Evolutionary conservation across 2,888 invertebrate species (phyloP).

Genomic region (Eudemis profundana): DNA sequence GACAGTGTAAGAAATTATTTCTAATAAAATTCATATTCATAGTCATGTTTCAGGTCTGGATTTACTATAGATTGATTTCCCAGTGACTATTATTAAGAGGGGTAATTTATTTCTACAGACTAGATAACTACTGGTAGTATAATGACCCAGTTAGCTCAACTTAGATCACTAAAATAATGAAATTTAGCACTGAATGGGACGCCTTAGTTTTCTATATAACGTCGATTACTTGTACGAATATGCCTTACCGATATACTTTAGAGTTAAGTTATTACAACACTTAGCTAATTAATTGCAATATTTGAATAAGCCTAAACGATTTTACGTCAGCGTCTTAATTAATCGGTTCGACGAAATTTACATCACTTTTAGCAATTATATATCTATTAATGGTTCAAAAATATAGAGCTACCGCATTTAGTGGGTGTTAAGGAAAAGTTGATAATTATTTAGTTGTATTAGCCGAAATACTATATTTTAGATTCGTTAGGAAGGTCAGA

Average conservation of each 20-base stretch:
- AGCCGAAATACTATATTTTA: slow-evolving; percentile 5
- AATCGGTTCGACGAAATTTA: slow-evolving; percentile 10
- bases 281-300: slow-evolving; percentile 19
- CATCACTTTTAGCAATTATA: slow-evolving; percentile 24
- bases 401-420: slow-evolving; percentile 42
- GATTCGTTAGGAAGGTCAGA: no score
- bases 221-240: slow-evolving; percentile 52
- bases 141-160: slow-evolving; percentile 47
- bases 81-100: slow-evolving; percentile 17
- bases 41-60: no score
- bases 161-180: slow-evolving; percentile 45
- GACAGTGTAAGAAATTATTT: no score
- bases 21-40: no score
- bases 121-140: slow-evolving; percentile 17
- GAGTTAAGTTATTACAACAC: slow-evolving; percentile 53
- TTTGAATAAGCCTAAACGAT: slow-evolving; percentile 4
- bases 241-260: slow-evolving; percentile 57
- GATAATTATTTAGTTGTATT: slow-evolving; percentile 16
- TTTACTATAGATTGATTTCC: neutral
- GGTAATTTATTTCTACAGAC: slow-evolving; percentile 16
- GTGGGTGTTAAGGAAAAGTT: slow-evolving; percentile 46
- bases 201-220: slow-evolving; percentile 57
- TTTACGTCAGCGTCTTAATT: slow-evolving; percentile 14
- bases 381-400: slow-evolving; percentile 24
- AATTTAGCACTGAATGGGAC: slow-evolving; percentile 55